Conservation (phyloP, 2,797 vertebrate species). For the Rhinophrynus dorsalis region DNA sequence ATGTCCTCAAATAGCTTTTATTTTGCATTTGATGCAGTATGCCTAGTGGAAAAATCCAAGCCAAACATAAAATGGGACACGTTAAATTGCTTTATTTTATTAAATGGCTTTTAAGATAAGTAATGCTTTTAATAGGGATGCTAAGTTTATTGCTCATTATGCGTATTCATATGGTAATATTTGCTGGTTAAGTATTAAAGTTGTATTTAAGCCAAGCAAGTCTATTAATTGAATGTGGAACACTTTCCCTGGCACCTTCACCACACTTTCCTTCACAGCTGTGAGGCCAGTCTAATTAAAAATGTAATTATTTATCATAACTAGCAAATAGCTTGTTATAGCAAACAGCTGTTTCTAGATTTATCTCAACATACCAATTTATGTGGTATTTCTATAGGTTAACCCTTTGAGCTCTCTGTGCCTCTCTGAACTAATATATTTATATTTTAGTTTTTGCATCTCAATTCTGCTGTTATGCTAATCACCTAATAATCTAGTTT, state of each 20-base stretch:
- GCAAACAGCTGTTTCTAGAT: constrained; percentile 18
- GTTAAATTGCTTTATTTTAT: too few relatives aligned
- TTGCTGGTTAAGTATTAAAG: constrained; percentile 21
- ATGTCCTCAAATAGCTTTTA: too few relatives aligned
- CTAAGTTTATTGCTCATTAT: constrained; percentile 25
- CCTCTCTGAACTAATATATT: too few relatives aligned
- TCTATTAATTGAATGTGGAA: constrained; percentile 6
- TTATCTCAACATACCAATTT: neutral
- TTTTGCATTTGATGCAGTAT: too few relatives aligned
- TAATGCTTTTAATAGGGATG: constrained; percentile 19
- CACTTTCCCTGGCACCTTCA: constrained; percentile 3
- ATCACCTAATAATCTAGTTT: neutral
- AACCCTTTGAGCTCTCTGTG: too few relatives aligned
- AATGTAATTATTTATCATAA: constrained; percentile 21
- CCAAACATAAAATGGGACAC: too few relatives aligned
- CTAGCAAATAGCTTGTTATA: neutral
- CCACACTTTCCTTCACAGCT: constrained; percentile 10
- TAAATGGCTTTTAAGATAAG: constrained; percentile 15
- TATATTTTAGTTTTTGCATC: too few relatives aligned
- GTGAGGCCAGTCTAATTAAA: constrained; percentile 14
- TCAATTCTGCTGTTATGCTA: neutral
- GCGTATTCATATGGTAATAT: constrained; percentile 32
- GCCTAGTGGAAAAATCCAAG: too few relatives aligned
- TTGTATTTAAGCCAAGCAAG: constrained; percentile 3
- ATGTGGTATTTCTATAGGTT: too few relatives aligned